Percentiles rank a stretch among this genome's conserved stretches.
Evolutionary conservation across 1,140 invertebrate genomes (phyloP).

Genomic region (Gryllus bimaculatus): DNA sequence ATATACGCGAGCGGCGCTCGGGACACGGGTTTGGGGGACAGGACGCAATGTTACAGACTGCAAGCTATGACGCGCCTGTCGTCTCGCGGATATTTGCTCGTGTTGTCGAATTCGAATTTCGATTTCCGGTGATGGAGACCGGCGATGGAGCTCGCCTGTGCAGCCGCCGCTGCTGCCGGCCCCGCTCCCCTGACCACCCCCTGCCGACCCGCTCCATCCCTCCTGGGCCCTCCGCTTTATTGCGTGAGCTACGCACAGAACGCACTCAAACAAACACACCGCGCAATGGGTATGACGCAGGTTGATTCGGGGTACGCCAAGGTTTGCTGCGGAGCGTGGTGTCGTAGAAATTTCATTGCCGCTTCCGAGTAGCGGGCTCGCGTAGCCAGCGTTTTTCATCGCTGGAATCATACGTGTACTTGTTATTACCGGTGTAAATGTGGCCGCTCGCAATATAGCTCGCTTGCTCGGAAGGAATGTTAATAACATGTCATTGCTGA

Average conservation of each 20-base stretch:
- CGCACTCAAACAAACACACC: neutral
- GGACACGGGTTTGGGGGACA: neutral
- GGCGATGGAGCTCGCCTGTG: neutral
- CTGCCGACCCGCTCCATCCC: too few species aligned
- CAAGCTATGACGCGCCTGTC: neutral
- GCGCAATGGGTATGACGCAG: neutral
- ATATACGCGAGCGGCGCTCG: neutral
- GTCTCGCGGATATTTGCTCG: neutral
- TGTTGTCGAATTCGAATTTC: constrained; percentile 1
- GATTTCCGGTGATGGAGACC: neutral
- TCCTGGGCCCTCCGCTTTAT: neutral
- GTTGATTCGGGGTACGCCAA: neutral
- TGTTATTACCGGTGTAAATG: too few species aligned
- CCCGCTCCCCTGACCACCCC: too few species aligned
- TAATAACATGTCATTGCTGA: too few species aligned
- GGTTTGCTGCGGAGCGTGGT: neutral
- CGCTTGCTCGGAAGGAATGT: too few species aligned
- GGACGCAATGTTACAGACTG: neutral
- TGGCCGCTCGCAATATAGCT: too few species aligned
- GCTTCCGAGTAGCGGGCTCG: neutral
- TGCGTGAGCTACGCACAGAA: neutral
- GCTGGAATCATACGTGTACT: neutral
- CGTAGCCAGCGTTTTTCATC: neutral
- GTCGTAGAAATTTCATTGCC: neutral
- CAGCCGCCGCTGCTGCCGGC: neutral